Base-by-base conservation (phyloP, 2,797 vertebrate species). In the Spinus olivaceus region DNA sequence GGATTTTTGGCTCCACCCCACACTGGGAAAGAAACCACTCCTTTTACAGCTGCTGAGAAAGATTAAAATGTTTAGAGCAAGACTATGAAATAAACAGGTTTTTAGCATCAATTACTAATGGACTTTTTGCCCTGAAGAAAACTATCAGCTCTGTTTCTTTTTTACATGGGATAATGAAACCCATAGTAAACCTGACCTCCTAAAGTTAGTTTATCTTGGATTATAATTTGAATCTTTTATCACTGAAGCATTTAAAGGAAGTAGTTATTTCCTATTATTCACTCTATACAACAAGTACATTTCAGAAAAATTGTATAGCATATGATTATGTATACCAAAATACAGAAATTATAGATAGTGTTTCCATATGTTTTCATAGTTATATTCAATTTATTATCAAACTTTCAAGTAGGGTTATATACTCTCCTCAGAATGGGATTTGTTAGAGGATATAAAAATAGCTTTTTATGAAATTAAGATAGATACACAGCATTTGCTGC, bases 361-460 rank as follows among this genome's bases (percentile, higher is more conserved):
- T 77, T 91, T 94, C 82, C 83, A 44, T 83, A 92, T 59, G 23
- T 94, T 93, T 95, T 92, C 73, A 65, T 89, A 90, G 92, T 86
- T 66, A 35, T 72, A 76, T 86, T 94, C 60, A 80, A 65, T 88
- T 93, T 82, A 88, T 84, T 82, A 67, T 92, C 44, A 94, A 69
- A 56, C 24, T 94, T 92, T 94, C 77, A 77, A 80, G n/a, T 60
- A 83, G 20, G 24, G 24, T 33, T 83, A 74, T 44, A 72, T 33
- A 37, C 2, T 21, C 5, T 92, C 56, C 79, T 86, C 66, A 91
- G 94, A 94, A 97, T 87, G 49, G 28, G 27, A 37, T 86, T 96
- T 97, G 35, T 88, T 96, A 95, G 88, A 96, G 88, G 67, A 94
- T 96, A 77, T 95, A 92, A 98, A 97, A 96, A 96, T 90, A 96